Conservation (phyloP, 2,113 vertebrate species). For the Manacus vitellinus region DNA sequence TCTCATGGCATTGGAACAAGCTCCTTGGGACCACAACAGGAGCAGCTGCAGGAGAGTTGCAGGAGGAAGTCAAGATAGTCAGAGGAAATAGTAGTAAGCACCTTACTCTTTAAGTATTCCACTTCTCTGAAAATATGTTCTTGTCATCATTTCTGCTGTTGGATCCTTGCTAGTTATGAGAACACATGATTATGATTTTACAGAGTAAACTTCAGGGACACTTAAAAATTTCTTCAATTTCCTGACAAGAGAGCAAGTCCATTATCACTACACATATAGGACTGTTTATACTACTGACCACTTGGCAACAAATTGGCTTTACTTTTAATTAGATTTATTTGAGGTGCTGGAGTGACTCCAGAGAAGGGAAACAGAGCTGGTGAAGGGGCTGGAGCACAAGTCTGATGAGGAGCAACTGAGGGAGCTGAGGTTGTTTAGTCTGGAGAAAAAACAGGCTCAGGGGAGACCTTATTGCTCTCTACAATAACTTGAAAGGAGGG, state of each 20-base stretch:
- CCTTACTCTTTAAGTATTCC: not conserved
- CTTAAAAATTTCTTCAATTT: not conserved
- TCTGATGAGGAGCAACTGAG: not conserved
- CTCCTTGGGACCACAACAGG: rapidly evolving
- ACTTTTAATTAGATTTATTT: not conserved
- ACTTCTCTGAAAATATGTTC: not conserved
- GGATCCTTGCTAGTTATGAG: not conserved
- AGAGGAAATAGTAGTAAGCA: not conserved
- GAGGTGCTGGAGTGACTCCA: not conserved
- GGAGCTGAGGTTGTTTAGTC: not conserved
- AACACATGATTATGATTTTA: not conserved
- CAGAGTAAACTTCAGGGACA: not conserved
- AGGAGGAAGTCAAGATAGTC: not conserved
- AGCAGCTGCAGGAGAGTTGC: not conserved
- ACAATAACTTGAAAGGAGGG: not conserved
- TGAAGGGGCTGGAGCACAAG: not conserved
- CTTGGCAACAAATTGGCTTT: not conserved
- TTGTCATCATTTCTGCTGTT: not conserved
- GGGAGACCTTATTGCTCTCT: rapidly evolving
- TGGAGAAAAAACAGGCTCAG: not conserved
- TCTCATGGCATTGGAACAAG: not conserved
- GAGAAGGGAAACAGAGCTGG: not conserved
- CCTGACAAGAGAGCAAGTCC: not conserved
- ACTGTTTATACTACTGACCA: not conserved
- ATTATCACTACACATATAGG: not conserved